Evolutionary conservation across 2,888 invertebrate genomes (phyloP), one percentile per base, ranked within the genome.

Genomic region (Drosophila fulvimacula): DNA sequence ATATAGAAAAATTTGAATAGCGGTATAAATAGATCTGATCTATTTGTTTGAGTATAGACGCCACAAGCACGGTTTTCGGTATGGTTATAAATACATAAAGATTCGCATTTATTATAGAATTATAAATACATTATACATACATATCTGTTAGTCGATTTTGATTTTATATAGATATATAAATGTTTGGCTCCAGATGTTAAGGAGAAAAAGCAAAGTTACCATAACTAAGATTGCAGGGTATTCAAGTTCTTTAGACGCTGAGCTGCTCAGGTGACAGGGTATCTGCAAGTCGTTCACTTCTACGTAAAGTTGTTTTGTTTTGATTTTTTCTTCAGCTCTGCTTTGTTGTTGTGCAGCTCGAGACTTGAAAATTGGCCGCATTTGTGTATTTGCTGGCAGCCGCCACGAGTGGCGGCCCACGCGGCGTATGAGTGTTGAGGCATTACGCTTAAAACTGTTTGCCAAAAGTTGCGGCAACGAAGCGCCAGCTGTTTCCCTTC

Each of bases 281-380:
- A 52, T 24, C 36, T 21, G 1, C 3, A 0, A 4, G 38, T 38
- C 52, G 11, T 38, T 17, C n/a, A 10, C 4, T 24, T 3, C 9
- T 15, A 10, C 9, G 5, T 36, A 0, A 27, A 19, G 30, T 44
- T 42, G 30, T 65, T 52, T 38, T 52, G 52, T 27, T 52, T 52
- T 52, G 30, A 48, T 15, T 51, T 49, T 30, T 48, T 30, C 13
- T 5, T 15, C 17, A 7, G 34, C 24, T 17, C n/a, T 9, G 49
- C 34, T 13, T 39, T 48, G 27, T 36, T 42, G n/a, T 17, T 61
- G 48, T n/a, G 52, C 63, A 73, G 61, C 55, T 7, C 9, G 27
- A 48, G 69, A 58, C 75, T 79, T 48, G 77, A 82, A 82, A 82
- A 81, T 81, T 85, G 81, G 82, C 86, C 62, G 74, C 64, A 81